These are phyloP conservation scores for Megaustenia siamemsis DNA, from an alignment of 2,888 invertebrate genomes.

Conservation along the genomic window DNA sequence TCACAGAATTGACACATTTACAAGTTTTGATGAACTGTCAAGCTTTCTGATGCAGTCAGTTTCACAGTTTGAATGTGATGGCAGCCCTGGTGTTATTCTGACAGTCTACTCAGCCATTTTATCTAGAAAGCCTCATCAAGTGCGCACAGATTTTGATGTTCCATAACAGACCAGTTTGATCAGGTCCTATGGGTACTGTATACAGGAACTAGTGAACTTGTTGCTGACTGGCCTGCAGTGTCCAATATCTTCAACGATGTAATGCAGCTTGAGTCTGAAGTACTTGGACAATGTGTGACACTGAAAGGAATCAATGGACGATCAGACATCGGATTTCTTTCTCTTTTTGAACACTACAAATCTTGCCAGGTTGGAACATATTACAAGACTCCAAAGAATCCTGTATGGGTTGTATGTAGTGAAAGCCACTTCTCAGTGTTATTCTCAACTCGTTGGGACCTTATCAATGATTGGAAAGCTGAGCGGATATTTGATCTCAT, in stretches of 20 bases:
- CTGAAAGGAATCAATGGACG: conserved; percentile 78
- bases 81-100: conserved; percentile 78
- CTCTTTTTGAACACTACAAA: conserved; percentile 78
- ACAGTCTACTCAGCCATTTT: conserved; percentile 81
- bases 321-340: conserved; percentile 78
- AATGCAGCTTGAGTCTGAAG: conserved; percentile 74
- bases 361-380: conserved; percentile 86
- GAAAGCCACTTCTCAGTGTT: conserved; percentile 89
- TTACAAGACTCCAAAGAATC: conserved; percentile 89
- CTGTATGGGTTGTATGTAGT: conserved; percentile 89
- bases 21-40: conserved; percentile 68
- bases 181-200: conserved; percentile 81
- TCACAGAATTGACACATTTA: conserved; percentile 85
- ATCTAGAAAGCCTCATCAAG: conserved; percentile 79
- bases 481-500: conserved; percentile 85
- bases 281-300: conserved; percentile 64
- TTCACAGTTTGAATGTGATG: conserved; percentile 83
- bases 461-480: conserved; percentile 90
- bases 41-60: conserved; percentile 74
- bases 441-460: conserved; percentile 88
- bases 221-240: conserved; percentile 88
- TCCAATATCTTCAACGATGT: conserved; percentile 82
- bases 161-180: conserved; percentile 79
- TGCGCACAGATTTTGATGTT: conserved; percentile 77
- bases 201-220: conserved; percentile 85